Conservation (phyloP, 2,888 invertebrate species). For the Prosopocoilus inquinatus region DNA sequence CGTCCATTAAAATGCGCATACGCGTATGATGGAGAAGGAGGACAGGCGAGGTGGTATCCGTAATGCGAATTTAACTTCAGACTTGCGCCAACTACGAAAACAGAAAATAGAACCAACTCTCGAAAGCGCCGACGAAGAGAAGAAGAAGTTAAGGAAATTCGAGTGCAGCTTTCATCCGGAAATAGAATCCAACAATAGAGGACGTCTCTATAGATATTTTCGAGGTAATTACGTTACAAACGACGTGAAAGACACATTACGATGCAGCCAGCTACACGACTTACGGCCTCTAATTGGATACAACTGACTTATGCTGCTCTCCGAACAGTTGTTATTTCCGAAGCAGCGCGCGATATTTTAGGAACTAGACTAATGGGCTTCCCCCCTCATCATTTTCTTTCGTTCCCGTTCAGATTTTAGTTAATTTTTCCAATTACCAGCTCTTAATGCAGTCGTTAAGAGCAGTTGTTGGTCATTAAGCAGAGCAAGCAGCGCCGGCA, state of each 20-base stretch:
- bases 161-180: slow-evolving; percentile 1
- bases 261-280: slow-evolving; percentile 8
- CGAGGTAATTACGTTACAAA: too few species aligned
- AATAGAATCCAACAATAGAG: neutral
- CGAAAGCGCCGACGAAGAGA: too few species aligned
- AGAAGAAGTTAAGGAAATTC: slow-evolving; percentile 11
- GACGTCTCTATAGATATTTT: neutral
- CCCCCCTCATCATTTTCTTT: slow-evolving; percentile 32
- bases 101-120: slow-evolving; percentile 17
- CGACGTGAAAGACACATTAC: slow-evolving; percentile 11
- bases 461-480: slow-evolving; percentile 42
- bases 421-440: slow-evolving; percentile 42
- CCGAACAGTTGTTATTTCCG: slow-evolving; percentile 17
- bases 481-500: slow-evolving; percentile 32
- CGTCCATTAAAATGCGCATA: slow-evolving; percentile 24
- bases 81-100: slow-evolving; percentile 17
- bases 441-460: slow-evolving; percentile 40
- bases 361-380: slow-evolving; percentile 30
- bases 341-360: slow-evolving; percentile 30
- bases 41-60: slow-evolving; percentile 11
- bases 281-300: slow-evolving; percentile 29
- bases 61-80: slow-evolving; percentile 28
- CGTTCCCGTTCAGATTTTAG: slow-evolving; percentile 31
- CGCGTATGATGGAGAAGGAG: slow-evolving; percentile 17
- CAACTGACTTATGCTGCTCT: slow-evolving; percentile 21